These are phyloP conservation scores for Ochropleura plecta DNA, from an alignment of 2,888 invertebrate genomes.

Conservation along the genomic window DNA sequence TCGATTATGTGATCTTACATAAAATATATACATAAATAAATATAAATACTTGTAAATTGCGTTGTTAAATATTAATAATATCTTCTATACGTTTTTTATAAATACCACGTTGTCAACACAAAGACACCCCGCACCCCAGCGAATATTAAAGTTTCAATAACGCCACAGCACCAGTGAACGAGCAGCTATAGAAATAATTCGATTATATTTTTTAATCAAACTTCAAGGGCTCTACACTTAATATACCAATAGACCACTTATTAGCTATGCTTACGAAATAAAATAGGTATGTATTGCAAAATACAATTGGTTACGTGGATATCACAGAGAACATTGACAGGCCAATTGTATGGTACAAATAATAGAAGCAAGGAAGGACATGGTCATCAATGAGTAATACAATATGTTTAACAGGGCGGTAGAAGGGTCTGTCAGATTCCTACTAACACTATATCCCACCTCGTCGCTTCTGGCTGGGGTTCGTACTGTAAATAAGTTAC, in stretches of 20 bases:
- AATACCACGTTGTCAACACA: slow-evolving; percentile 15
- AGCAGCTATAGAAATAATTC: slow-evolving; percentile 25
- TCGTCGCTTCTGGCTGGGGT: no score
- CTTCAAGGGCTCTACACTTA: slow-evolving; percentile 23
- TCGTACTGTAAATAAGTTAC: not conserved
- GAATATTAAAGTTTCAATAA: slow-evolving; percentile 9
- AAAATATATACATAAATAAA: no score
- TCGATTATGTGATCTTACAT: not conserved
- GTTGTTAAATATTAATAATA: not conserved
- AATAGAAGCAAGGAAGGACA: slow-evolving; percentile 31
- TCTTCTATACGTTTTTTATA: not conserved
- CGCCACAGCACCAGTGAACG: not conserved
- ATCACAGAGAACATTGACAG: slow-evolving; percentile 25
- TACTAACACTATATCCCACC: no score
- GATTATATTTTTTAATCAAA: slow-evolving; percentile 29
- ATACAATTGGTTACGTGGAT: slow-evolving; percentile 39
- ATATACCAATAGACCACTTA: slow-evolving; percentile 21
- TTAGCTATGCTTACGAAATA: slow-evolving; percentile 38
- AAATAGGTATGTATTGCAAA: slow-evolving; percentile 21
- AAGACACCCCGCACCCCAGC: slow-evolving; percentile 1
- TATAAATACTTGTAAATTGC: not conserved
- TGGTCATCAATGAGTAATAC: slow-evolving; percentile 10
- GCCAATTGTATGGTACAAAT: slow-evolving; percentile 20
- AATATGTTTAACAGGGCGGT: no score
- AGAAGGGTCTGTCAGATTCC: no score